Conservation (phyloP, 1,140 invertebrate species). For the Zophobas atratus region DNA sequence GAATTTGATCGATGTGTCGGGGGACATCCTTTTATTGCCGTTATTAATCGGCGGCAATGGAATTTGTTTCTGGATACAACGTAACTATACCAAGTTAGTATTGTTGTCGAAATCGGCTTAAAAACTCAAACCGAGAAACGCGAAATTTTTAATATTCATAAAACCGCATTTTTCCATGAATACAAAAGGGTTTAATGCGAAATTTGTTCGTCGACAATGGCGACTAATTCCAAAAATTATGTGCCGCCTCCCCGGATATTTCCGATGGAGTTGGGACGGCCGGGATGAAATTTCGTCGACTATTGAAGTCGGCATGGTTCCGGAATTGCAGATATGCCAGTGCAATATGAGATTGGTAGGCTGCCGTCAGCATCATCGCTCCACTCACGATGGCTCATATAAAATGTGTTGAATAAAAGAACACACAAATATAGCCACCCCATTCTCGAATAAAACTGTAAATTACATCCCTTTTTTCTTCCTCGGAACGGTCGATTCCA, state of each 20-base stretch:
- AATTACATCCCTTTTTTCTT: constrained; percentile 35
- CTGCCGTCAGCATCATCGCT: constrained; percentile 37
- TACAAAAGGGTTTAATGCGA: neutral
- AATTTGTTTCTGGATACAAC: neutral
- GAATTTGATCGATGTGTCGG: constrained; percentile 20
- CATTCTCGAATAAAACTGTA: constrained; percentile 42
- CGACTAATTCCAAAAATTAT: neutral
- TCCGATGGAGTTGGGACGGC: constrained; percentile 5
- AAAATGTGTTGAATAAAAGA: constrained; percentile 42
- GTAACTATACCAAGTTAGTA: no score
- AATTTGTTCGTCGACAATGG: neutral
- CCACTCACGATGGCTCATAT: constrained; percentile 33
- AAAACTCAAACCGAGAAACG: neutral
- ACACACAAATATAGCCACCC: constrained; percentile 36
- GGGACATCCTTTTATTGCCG: neutral
- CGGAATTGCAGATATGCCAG: constrained; percentile 38
- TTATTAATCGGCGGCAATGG: neutral
- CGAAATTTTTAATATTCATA: constrained; percentile 3
- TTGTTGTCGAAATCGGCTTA: no score
- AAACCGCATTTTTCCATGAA: constrained; percentile 2
- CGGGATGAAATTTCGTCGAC: constrained; percentile 32
- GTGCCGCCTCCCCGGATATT: neutral
- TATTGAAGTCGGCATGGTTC: constrained; percentile 29
- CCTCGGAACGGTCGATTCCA: constrained; percentile 14
- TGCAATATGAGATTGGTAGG: constrained; percentile 41